Evolutionary conservation across 2,797 vertebrate species (phyloP).

Genomic region (Furcifer pardalis): DNA sequence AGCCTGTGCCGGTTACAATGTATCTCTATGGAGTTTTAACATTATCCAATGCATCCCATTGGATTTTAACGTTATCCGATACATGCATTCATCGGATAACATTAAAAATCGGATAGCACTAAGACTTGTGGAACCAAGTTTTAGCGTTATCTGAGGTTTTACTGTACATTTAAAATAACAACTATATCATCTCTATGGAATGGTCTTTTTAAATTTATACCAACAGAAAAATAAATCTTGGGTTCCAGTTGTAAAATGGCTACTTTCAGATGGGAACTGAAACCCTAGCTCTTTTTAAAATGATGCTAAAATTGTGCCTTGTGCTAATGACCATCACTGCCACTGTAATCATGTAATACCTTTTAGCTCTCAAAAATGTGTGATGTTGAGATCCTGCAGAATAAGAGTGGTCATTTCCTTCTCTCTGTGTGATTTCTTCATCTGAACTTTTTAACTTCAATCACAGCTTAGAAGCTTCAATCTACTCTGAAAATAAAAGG

Average conservation of each 20-base stretch:
- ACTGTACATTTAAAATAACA: background rate
- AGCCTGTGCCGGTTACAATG: no score
- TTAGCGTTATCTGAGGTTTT: no score
- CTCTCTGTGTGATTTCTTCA: slow-evolving; percentile 4
- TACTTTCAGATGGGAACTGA: background rate
- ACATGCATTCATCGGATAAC: no score
- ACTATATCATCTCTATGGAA: background rate
- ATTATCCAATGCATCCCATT: no score
- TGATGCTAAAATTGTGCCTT: background rate
- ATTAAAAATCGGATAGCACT: no score
- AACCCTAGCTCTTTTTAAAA: background rate
- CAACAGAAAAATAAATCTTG: background rate
- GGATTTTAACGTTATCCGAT: no score
- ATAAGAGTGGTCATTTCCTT: background rate
- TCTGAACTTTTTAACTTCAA: slow-evolving; percentile 37
- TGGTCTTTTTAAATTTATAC: background rate
- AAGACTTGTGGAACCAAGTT: no score
- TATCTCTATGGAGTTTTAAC: no score
- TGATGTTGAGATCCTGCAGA: slow-evolving; percentile 13
- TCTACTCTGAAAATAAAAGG: slow-evolving; percentile 32
- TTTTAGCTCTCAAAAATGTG: background rate
- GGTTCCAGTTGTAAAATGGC: background rate
- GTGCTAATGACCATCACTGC: slow-evolving; percentile 4
- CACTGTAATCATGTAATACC: background rate
- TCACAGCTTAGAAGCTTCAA: slow-evolving; percentile 14